Evolutionary conservation across 2,888 invertebrate species (phyloP), one percentile per base, ranked within the genome.

Genomic region (Malthinus flaveolus): DNA sequence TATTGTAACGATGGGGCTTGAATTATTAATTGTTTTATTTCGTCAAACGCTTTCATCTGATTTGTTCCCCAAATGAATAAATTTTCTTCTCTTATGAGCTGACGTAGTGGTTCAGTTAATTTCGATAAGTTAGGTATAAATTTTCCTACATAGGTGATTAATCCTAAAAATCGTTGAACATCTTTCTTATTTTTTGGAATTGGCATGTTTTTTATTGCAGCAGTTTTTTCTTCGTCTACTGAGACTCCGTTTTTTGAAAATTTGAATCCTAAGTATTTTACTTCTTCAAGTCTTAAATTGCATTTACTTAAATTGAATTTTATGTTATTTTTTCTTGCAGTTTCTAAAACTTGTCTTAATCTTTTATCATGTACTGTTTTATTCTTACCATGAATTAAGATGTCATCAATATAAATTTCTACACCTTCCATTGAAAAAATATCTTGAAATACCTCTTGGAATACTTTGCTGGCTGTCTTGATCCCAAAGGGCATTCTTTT

Each of bases 261-360:
- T 35, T 35, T 35, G n/a, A 35, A 35, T 5, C 35, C 35, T n/a
- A 35, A 8, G 9, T 35, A 35, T 35, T 35, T 35, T 1, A 35
- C n/a, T 35, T 68, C 62, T n/a, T 53, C 48, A 31, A 61, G 11
- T 0, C 58, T 55, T 13, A 66, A 65, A 33, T 61, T 59, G 35
- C 66, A 69, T 63, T 71, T 68, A 11, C 62, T 54, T 33, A 48
- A 23, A 47, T 67, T 68, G 51, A 65, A 66, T 61, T 65, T 66
- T 6, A 65, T 44, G 55, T 63, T 62, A 11, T 56, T 44, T 39
- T 57, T 36, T 49, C 13, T 48, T 32, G 65, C 64, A 11, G 50
- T 49, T 59, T 66, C 35, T 7, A 68, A 58, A 37, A 67, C 65
- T 33, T 51, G 48, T 51, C 58, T 42, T 33, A 68, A 46, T 46